Evolutionary conservation across 2,797 vertebrate species (phyloP).

Genomic region (Pseudotriccus pelzelni): DNA sequence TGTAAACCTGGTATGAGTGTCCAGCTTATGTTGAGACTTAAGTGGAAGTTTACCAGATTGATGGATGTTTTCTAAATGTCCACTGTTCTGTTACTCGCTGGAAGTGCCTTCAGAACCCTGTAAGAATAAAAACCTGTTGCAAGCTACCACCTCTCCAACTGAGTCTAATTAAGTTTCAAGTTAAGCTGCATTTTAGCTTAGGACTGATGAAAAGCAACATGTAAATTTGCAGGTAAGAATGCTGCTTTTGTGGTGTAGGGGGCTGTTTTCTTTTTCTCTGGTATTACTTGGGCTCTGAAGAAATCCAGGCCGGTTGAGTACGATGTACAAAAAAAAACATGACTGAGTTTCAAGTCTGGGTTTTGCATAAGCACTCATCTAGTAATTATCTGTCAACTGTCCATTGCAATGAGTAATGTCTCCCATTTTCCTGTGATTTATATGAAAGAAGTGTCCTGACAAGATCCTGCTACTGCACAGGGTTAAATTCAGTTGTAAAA

Average conservation of each 20-base stretch:
- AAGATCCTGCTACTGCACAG: not conserved
- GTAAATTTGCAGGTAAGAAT: not conserved
- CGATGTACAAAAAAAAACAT: not conserved
- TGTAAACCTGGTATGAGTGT: not conserved
- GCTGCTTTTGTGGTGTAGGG: not conserved
- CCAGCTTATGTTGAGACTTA: not conserved
- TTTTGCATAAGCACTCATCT: not conserved
- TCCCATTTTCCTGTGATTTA: not conserved
- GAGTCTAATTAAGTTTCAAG: not conserved
- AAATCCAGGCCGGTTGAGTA: not conserved
- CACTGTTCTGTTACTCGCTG: not conserved
- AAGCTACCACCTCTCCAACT: not conserved
- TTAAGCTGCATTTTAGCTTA: not conserved
- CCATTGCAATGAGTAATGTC: not conserved
- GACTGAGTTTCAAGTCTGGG: not conserved
- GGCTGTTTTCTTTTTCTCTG: not conserved
- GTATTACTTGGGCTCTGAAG: not conserved
- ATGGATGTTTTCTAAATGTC: not conserved
- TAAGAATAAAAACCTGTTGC: slow-evolving; percentile 46
- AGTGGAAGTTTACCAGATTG: not conserved
- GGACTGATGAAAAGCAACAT: not conserved
- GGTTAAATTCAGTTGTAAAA: not conserved
- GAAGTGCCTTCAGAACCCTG: slow-evolving; percentile 32
- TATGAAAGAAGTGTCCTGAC: not conserved
- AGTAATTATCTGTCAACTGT: not conserved